These are phyloP conservation scores for Alcedo atthis DNA, from an alignment of 2,797 vertebrate genomes.

Conservation along the genomic window DNA sequence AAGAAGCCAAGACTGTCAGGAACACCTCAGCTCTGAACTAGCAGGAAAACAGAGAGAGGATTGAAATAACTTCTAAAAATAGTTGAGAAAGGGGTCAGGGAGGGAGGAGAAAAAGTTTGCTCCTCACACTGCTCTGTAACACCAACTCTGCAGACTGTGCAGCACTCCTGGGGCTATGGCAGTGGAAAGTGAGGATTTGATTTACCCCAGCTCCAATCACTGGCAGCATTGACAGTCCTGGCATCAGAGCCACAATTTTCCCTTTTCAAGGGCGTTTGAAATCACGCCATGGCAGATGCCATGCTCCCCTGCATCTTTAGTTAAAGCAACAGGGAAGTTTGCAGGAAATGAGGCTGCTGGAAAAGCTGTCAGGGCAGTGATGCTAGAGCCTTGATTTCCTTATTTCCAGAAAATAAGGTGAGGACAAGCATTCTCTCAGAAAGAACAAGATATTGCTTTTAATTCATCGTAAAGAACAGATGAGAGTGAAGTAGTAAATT, in stretches of 20 bases:
- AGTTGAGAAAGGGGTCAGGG: not conserved
- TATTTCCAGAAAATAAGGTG: not conserved
- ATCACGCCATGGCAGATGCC: not conserved
- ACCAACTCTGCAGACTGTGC: not conserved
- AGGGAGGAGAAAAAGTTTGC: not conserved
- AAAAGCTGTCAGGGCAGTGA: not conserved
- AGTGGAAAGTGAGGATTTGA: not conserved
- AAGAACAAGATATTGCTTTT: not conserved
- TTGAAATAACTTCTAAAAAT: not conserved
- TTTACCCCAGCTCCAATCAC: not conserved
- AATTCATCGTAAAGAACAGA: not conserved
- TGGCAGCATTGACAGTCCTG: not conserved
- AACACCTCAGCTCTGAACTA: not conserved
- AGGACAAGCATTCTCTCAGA: not conserved
- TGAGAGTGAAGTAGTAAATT: not conserved
- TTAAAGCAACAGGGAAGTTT: not conserved
- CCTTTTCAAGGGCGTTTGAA: not conserved
- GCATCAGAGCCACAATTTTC: not conserved
- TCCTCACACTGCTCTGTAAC: not conserved
- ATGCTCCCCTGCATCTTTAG: not conserved
- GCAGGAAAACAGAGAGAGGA: not conserved
- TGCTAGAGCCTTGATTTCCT: not conserved
- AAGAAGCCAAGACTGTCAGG: not conserved
- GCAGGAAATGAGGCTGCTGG: not conserved
- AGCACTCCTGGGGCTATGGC: not conserved